Base-by-base conservation (phyloP, 2,797 vertebrate species). In the Falco novaeseelandiae region DNA sequence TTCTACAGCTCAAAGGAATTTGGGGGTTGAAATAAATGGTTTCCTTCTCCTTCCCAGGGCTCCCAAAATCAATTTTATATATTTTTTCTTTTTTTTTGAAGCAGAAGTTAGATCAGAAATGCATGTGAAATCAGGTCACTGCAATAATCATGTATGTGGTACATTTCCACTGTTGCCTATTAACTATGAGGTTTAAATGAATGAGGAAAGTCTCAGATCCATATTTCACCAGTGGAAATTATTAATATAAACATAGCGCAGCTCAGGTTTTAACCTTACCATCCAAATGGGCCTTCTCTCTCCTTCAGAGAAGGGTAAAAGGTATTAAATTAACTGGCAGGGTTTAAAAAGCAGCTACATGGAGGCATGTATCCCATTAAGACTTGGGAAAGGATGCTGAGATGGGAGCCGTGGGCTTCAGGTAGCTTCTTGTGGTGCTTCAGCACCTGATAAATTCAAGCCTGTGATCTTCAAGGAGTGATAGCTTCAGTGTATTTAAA, bases 1-100 rank as follows among this genome's bases (percentile, higher is more conserved):
- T 97, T 97, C 95, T 95, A 97, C 90, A 97, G 96, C 94, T 97
- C 90, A 74, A 59, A 97, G 93, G 85, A 97, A 97, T 95, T 95
- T 96, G 95, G 94, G 87, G 91, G 93, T 83, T 97, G 96, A 98
- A 97, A 97, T 97, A 97, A 97, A 93, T 90, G 94, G 96, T 97
- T 98, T 96, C 80, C 89, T 97, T 97, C 89, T 92, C 77, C 86
- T 93, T 97, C 69, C 58, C 58, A 89, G 72, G 84, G 61, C 84
- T 97, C 82, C 94, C 89, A 95, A 97, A 97, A 96, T 88, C 90
- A 94, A 91, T 85, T 97, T 91, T 74, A 80, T 74, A 89, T 85
- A 71, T 79, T 52, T 88, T 46, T 62, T 46, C 26, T 44, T 65
- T 42, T 52, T 73, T 38, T 12, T 2, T n/a, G 80, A 34, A 78